A percentile compares a stretch with the other conserved stretches of the same genome.
Evolutionary conservation across 2,888 invertebrate genomes (phyloP).

Genomic region (Folsomia manolachei): DNA sequence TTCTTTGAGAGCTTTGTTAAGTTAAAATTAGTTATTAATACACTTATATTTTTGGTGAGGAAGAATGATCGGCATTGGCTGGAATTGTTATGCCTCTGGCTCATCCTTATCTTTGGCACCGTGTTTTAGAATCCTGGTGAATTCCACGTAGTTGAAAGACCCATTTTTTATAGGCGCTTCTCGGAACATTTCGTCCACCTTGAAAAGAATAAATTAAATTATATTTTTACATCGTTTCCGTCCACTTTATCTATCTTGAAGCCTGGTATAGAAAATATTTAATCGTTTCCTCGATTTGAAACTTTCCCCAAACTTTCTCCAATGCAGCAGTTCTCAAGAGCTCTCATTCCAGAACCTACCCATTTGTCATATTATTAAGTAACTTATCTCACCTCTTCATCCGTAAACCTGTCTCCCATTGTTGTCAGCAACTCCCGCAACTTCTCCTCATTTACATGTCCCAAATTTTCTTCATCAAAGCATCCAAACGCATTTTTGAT

Average conservation of each 20-base stretch:
- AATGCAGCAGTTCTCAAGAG: no score
- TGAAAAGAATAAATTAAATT: no score
- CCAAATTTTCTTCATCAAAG: conserved; percentile 95
- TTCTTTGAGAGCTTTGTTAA: no score
- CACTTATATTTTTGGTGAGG: not conserved
- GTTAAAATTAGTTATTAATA: not conserved
- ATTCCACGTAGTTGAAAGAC: conserved; percentile 96
- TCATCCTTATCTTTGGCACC: conserved; percentile 99
- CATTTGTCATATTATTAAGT: no score
- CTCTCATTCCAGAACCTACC: no score
- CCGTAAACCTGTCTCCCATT: conserved; percentile 87
- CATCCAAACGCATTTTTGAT: conserved; percentile 99
- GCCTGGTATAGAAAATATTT: no score
- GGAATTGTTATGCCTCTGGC: conserved; percentile 60
- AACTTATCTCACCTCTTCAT: conserved; percentile 89
- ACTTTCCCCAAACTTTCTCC: no score
- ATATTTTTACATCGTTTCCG: no score
- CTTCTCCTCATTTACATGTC: conserved; percentile 88
- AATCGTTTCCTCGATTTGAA: no score
- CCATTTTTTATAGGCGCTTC: conserved; percentile 94
- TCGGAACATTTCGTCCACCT: conserved; percentile 95
- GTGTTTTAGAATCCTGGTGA: conserved; percentile 96
- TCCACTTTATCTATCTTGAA: no score
- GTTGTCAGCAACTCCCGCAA: conserved; percentile 91
- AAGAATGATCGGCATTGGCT: conserved; percentile 40